Percentiles rank a stretch among this genome's conserved stretches.
These are phyloP conservation scores for Thermophis baileyi DNA, from an alignment of 2,113 vertebrate genomes.

Conservation along the genomic window DNA sequence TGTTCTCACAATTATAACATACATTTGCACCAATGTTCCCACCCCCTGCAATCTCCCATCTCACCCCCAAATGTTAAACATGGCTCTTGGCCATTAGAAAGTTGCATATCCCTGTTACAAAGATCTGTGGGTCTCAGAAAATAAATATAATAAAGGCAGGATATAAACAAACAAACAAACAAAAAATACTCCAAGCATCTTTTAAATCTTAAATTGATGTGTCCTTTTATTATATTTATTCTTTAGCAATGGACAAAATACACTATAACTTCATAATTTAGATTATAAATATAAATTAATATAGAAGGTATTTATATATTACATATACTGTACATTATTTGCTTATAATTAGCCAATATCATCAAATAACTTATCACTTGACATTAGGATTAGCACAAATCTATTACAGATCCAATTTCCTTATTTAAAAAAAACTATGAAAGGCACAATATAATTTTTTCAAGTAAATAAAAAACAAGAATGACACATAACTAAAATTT, in stretches of 20 bases:
- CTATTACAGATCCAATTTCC: background rate
- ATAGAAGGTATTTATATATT: constrained; percentile 6
- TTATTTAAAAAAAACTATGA: background rate
- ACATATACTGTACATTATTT: constrained; percentile 41
- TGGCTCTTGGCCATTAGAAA: background rate
- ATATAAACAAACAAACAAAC: background rate
- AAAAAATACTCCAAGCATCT: background rate
- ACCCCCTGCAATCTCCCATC: background rate
- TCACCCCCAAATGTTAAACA: background rate
- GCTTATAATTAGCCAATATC: background rate
- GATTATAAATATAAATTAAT: constrained; percentile 63
- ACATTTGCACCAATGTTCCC: background rate
- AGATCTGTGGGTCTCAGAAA: background rate
- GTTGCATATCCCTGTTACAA: background rate
- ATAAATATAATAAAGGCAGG: background rate
- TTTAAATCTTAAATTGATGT: background rate
- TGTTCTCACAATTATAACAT: background rate
- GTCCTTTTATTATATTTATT: background rate
- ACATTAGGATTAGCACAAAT: background rate
- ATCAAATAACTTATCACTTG: background rate
- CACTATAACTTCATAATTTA: constrained; percentile 10
- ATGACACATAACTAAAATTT: background rate
- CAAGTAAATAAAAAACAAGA: background rate
- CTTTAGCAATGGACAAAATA: constrained; percentile 19
- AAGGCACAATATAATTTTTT: background rate